Evolutionary conservation across 2,888 invertebrate genomes (phyloP), one percentile per base, ranked within the genome.

Genomic region (Hydrotaea cyrtoneurina): DNA sequence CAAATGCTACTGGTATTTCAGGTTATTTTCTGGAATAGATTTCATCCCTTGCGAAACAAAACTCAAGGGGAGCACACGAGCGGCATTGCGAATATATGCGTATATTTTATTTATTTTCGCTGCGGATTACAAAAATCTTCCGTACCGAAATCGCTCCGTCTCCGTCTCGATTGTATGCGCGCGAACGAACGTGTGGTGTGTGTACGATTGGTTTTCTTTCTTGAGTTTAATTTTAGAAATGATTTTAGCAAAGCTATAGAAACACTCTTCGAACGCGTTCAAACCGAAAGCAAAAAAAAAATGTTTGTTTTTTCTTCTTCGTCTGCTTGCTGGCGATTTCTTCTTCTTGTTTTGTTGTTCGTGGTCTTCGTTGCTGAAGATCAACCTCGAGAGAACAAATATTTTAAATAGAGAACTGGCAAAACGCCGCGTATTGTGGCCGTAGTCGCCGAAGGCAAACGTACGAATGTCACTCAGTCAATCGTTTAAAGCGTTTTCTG

Each of bases 161-260:
- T 62, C 11, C n/a, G n/a, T n/a, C 13, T 17, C 26, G 31, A 7
- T 46, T 21, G 21, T 21, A 15, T 4, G 26, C 59, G 59, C 59
- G 69, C 69, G 43, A 31, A 31, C 69, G 23, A 43, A 15, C 21
- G 46, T 69, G 13, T 39, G 23, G 21, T 39, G 21, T 69, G 23
- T 23, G 46, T 21, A 46, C 69, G 69, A 2, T 69, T 69, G 43
- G 69, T 39, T 69, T 69, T 69, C 43, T 69, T 43, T 69, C 69
- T 66, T 55, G 78, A 43, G 66, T 85, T 78, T 76, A 82, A 81
- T 75, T 84, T 78, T 84, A 80, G 83, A 80, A 71, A 80, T 84
- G 83, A 80, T 80, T 80, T 80, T 76, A 78, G 66, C 78, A 46
- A 66, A 69, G 69, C 46, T 69, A 69, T 46, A 78, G 77, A 46